These are phyloP conservation scores for Ceratotherium simum DNA, from an alignment of 2,113 vertebrate species.

Conservation along the genomic window DNA sequence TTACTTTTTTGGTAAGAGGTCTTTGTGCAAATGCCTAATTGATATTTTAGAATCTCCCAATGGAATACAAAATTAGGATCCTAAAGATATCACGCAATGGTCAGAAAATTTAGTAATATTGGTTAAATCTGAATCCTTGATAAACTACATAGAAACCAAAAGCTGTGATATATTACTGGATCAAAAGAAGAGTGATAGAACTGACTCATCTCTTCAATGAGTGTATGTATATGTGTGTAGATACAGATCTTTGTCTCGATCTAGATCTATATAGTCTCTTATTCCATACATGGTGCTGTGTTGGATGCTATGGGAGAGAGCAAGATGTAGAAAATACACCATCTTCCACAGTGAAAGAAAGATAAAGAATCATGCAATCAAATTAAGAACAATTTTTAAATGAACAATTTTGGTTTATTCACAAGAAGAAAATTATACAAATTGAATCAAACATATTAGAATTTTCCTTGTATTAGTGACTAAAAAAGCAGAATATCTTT, in stretches of 20 bases:
- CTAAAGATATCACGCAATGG: neutral
- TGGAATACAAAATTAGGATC: neutral
- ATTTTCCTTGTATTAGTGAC: neutral
- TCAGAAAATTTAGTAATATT: neutral
- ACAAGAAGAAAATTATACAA: neutral
- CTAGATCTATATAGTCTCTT: neutral
- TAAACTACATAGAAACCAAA: neutral
- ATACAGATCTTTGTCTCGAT: neutral
- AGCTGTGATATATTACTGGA: neutral
- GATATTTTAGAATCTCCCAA: neutral
- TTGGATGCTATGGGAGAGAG: neutral
- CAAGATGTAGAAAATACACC: neutral
- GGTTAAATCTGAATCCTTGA: neutral
- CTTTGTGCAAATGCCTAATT: neutral
- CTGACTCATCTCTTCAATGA: neutral
- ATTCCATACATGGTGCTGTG: neutral
- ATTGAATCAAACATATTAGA: neutral
- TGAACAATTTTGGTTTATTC: neutral
- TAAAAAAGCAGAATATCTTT: neutral
- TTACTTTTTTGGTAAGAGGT: neutral
- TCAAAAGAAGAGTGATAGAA: neutral
- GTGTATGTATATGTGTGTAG: neutral
- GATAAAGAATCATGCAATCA: neutral
- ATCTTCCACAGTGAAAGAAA: neutral
- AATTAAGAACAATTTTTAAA: neutral